Evolutionary conservation across 1,140 invertebrate species (phyloP), one percentile per base, ranked within the genome.

Genomic region (Nixonia krombeini): DNA sequence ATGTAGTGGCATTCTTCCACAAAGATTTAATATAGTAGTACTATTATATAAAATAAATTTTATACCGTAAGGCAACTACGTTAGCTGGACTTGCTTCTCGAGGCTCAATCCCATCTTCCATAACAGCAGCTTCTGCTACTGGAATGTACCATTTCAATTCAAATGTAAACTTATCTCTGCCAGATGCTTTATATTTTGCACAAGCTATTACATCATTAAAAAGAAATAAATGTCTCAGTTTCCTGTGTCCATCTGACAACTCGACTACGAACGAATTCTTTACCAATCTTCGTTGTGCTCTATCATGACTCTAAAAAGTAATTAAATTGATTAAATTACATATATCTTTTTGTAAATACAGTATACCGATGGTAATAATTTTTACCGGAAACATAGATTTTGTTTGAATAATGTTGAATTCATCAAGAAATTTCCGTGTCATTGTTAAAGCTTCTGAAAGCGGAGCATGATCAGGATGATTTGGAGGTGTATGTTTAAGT

Each of bases 231-330:
- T 97, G 96, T 40, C 96, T 87, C 41, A 97, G 83, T 86, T 97
- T 97, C 33, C 96, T 88, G 80, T 94, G 92, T 0, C 93, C 92
- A 76, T 96, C 94, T 0, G 91, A 90, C 15, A 95, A 86, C 85
- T 97, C 96, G 4, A 98, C 95, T 38, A 97, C 94, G 78, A 97
- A 96, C 0, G 95, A 96, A 82, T 97, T 97, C 82, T 96, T 96
- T 1, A 97, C 95, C 69, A 98, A 87, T 80, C 95, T 91, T 47
- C 95, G 86, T 82, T 94, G 90, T 18, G 91, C 91, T 70, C 93
- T 86, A 72, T 95, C 93, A 29, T 91, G 89, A 74, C 89, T 88
- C 93, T 94, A 76, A 15, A 87, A 84, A 29, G 4, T 4, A 46
- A 15, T 46, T 31, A 10, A 2, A 33, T 13, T 33, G 13, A n/a